phyloP scores from a whole-genome alignment of 1,140 invertebrate genomes.

The Pogonus chalceus region DNA sequence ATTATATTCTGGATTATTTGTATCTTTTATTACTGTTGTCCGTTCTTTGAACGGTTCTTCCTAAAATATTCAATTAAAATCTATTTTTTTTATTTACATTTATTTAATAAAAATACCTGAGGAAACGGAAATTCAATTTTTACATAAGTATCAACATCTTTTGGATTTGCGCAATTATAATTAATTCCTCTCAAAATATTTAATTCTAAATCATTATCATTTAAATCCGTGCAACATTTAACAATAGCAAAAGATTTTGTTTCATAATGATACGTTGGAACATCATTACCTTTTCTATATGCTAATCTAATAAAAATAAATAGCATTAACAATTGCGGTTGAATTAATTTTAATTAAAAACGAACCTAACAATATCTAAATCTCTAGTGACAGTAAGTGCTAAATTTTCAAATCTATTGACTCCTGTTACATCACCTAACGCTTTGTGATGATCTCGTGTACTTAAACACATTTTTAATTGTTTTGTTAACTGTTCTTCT shows the following conservation, averaged over 20 bases:
- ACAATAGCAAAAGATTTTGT: slow-evolving; percentile 79
- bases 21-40: slow-evolving; percentile 70
- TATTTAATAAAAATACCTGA: slow-evolving; percentile 46
- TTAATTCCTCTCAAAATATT: slow-evolving; percentile 78
- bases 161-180: slow-evolving; percentile 72
- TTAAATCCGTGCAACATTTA: slow-evolving; percentile 87
- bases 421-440: slow-evolving; percentile 86
- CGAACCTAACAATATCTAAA: slow-evolving; percentile 77
- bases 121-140: slow-evolving; percentile 90
- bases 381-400: slow-evolving; percentile 78
- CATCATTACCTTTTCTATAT: slow-evolving; percentile 47
- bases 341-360: too few species aligned
- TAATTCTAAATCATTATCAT: slow-evolving; percentile 83
- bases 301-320: too few species aligned
- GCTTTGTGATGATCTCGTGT: slow-evolving; percentile 83
- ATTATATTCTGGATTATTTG: slow-evolving; percentile 83
- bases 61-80: slow-evolving; percentile 35
- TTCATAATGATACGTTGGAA: slow-evolving; percentile 93
- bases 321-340: too few species aligned
- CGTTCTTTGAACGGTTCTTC: slow-evolving; percentile 69
- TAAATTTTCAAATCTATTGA: slow-evolving; percentile 71
- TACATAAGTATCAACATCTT: slow-evolving; percentile 89
- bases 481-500: slow-evolving; percentile 73
- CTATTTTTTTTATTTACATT: background rate
- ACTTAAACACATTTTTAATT: slow-evolving; percentile 72